Evolutionary conservation across 2,113 vertebrate species (phyloP).

Genomic region (Lycaon pictus): DNA sequence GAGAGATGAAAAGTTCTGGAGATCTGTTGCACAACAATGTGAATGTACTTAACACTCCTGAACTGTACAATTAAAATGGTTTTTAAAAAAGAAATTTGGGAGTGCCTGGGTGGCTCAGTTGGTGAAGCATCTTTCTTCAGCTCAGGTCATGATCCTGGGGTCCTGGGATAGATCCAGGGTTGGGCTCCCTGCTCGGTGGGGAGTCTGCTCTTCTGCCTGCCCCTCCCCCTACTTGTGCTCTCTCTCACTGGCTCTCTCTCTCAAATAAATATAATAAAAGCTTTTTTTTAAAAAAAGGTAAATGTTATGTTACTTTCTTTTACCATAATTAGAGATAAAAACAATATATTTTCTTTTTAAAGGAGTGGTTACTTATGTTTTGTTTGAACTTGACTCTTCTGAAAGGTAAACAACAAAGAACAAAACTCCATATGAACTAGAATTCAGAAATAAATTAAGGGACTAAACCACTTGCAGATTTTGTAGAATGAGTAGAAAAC

Average conservation of each 20-base stretch:
- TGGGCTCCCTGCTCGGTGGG: too few species aligned
- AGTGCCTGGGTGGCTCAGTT: too few species aligned
- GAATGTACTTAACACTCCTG: neutral
- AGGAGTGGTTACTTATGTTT: neutral
- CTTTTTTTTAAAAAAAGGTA: neutral
- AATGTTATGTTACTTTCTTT: neutral
- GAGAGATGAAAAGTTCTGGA: neutral
- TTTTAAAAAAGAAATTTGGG: neutral
- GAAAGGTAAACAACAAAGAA: neutral
- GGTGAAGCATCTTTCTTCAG: too few species aligned
- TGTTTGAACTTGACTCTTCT: slow-evolving; percentile 26
- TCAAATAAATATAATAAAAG: too few species aligned
- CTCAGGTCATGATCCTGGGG: too few species aligned
- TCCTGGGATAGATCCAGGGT: too few species aligned
- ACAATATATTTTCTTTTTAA: neutral
- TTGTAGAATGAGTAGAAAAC: neutral
- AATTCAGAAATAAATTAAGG: neutral
- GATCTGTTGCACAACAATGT: neutral
- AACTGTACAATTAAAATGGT: neutral
- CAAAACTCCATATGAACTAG: neutral
- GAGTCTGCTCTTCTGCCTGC: too few species aligned
- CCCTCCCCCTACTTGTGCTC: too few species aligned
- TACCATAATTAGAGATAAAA: neutral
- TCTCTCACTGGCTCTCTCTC: too few species aligned
- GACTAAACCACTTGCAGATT: neutral